phyloP scores from a whole-genome alignment of 2,113 vertebrate species.

The Solea senegalensis region DNA sequence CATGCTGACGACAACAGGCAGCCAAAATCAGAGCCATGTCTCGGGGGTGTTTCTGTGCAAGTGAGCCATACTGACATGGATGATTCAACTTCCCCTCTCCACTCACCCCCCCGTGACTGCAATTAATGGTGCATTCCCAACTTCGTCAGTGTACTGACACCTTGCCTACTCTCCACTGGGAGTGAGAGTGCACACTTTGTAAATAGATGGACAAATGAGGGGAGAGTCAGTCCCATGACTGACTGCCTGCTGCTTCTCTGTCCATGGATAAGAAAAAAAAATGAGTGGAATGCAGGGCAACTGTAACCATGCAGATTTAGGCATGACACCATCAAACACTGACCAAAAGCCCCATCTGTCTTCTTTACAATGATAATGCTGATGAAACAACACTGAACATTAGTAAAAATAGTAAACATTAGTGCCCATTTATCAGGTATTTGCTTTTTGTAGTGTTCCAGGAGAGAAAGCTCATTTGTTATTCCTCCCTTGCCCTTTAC shows the following conservation, averaged over 20 bases:
- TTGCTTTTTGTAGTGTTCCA: neutral
- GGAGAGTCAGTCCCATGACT: conserved; percentile 11
- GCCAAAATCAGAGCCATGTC: conserved; percentile 29
- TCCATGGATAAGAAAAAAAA: conserved; percentile 1
- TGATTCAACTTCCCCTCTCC: neutral
- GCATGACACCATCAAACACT: neutral
- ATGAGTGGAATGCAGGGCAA: neutral
- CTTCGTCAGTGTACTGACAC: conserved; percentile 37
- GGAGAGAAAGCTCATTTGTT: conserved; percentile 26
- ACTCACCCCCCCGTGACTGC: conserved; percentile 21
- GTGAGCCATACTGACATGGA: conserved; percentile 7
- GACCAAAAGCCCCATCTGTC: neutral
- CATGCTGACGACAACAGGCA: conserved; percentile 48
- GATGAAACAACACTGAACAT: neutral
- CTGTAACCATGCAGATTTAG: neutral
- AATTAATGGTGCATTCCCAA: conserved; percentile 52
- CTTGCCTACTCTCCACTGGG: conserved; percentile 32
- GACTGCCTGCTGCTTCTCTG: conserved; percentile 3
- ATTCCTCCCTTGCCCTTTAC: conserved; percentile 33
- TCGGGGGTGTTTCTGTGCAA: conserved; percentile 44
- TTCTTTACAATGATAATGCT: neutral
- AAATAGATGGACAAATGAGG: conserved; percentile 33
- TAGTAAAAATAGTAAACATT: neutral
- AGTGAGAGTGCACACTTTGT: conserved; percentile 36
- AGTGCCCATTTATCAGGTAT: neutral